Evolutionary conservation across 2,888 invertebrate genomes (phyloP), one percentile per base, ranked within the genome.

Genomic region (Nemurella pictetii): DNA sequence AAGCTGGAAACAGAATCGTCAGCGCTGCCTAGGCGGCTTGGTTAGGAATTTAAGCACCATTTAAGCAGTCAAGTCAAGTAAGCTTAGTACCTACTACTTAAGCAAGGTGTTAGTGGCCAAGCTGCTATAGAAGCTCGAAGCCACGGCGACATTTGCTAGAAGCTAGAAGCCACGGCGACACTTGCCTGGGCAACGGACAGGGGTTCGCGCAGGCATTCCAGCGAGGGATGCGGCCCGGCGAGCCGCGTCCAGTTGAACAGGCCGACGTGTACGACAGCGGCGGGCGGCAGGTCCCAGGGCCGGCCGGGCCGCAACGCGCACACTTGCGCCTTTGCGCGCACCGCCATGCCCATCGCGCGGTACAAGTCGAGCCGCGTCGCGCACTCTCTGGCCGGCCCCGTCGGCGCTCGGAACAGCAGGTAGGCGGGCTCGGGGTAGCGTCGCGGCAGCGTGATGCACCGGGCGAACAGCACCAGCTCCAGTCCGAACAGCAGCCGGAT

Each of bases 351-450:
- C 92, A 92, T 92, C 89, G 91, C 91, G 0, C 92, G 90, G 0
- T 92, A 90, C 0, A 93, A 88, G 35, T 93, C 92, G 0, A 90
- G 89, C 84, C 92, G 92, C 85, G 87, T 90, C 83, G 91, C 87
- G 0, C 90, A 89, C 0, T 92, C 92, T 90, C 92, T 92, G 20
- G 87, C 90, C 0, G 91, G 91, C 0, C 93, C 93, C 0, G 92
- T 92, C 73, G 91, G 89, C 0, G 92, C 90, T 20, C 91, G 91
- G 88, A 92, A 92, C 88, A 91, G 89, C 0, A 92, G 92, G 86
- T 91, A 92, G n/a, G 92, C 90, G 0, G 92, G 92, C 0, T 91
- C 87, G 0, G 92, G 92, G 75, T 91, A 90, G 15, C 92, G 88
- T 0, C 90, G 89, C 0, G 92, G 92, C 0, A 92, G 87, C 0